A percentile compares a stretch with the other conserved stretches of the same genome.
These are phyloP conservation scores for Leptocoma aspasia DNA, from an alignment of 2,113 vertebrate genomes.

Conservation along the genomic window DNA sequence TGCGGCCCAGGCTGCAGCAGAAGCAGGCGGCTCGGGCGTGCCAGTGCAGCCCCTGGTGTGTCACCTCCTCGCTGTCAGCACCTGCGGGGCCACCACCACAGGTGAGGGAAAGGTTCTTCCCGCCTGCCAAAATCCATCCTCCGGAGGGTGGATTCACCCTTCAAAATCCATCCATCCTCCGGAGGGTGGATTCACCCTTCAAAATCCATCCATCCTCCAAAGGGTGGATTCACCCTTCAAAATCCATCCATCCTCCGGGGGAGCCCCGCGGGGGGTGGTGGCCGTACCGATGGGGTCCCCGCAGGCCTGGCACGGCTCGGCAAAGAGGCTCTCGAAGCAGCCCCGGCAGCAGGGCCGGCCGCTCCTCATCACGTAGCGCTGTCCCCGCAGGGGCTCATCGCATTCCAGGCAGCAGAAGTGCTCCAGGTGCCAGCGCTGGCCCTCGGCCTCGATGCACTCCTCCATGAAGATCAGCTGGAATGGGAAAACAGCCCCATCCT, in stretches of 20 bases:
- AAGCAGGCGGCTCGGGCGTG: constrained; percentile 59
- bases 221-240: too few species aligned
- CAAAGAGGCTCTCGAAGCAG: constrained; percentile 71
- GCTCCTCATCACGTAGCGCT: constrained; percentile 70
- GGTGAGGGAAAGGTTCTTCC: neutral
- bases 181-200: too few species aligned
- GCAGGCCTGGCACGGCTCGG: constrained; percentile 66
- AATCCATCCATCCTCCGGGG: too few species aligned
- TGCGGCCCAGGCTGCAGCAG: constrained; percentile 61
- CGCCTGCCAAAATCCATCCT: neutral
- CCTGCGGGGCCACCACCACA: neutral
- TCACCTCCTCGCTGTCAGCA: constrained; percentile 42
- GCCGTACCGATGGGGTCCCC: constrained; percentile 61
- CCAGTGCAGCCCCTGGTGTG: constrained; percentile 67
- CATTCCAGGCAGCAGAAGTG: constrained; percentile 81
- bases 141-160: too few species aligned
- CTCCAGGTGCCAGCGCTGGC: constrained; percentile 75
- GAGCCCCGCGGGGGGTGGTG: too few species aligned
- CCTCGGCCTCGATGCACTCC: constrained; percentile 75
- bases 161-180: too few species aligned
- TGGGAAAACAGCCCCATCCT: fast-evolving
- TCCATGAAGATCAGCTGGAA: constrained; percentile 75
- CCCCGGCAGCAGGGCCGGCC: constrained; percentile 72
- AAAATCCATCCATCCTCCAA: too few species aligned
- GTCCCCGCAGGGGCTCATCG: constrained; percentile 54